Evolutionary conservation across 2,797 vertebrate genomes (phyloP), one percentile per base, ranked within the genome.

Genomic region (Xenops minutus): DNA sequence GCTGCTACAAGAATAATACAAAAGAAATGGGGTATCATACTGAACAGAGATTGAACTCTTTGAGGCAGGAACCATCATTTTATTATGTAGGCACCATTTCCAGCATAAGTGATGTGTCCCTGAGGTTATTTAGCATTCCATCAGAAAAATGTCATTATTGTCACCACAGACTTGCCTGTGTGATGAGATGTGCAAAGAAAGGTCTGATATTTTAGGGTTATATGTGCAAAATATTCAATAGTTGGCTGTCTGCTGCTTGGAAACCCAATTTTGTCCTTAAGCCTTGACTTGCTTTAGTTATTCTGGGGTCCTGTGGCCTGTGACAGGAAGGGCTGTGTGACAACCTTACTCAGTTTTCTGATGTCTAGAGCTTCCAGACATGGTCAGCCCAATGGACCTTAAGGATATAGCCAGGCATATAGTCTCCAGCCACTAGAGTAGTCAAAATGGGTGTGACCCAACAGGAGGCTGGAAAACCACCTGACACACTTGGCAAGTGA

Each of bases 401-500:
- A 87, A 84, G 56, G 63, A 71, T 61, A 43, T 2, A 11, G 83
- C 37, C 52, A 93, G 77, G 56, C 74, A 69, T 84, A 59, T 90
- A 92, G 36, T 52, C 85, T 71, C 80, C 88, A 85, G 87, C 69
- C 85, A 69, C 48, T 46, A 66, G 62, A 91, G 73, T 7, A 88
- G 88, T 79, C 83, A 88, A 56, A 90, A 88, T 68, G 88, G 92
- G 90, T 55, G 89, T 93, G 88, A 92, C 88, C 56, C 56, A 63
- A 92, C 56, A 85, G 56, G 74, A 94, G 95, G 67, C 84, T 96
- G 93, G 89, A 95, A 94, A 92, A 91, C 51, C 4, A 41, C 87
- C 92, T 95, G 94, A 93, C 92, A 92, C 96, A 91, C 88, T 96
- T 97, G 94, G 94, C 89, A 96, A 85, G 77, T 93, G 89, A 82